Percentiles rank a stretch among this genome's conserved stretches.
phyloP scores from a whole-genome alignment of 2,113 vertebrate genomes.

The Riparia riparia region DNA sequence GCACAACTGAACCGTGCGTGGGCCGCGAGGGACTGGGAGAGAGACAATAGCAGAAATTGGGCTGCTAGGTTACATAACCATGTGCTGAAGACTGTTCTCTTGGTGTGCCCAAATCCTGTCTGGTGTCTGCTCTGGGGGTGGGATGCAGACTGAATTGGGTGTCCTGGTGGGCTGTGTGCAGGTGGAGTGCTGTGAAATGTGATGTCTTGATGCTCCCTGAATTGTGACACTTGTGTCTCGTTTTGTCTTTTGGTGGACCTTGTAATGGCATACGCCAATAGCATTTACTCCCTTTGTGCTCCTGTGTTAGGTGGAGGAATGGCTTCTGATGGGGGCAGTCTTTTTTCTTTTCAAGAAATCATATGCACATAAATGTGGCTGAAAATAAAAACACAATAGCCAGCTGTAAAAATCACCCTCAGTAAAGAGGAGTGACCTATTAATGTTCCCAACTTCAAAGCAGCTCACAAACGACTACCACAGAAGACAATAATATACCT shows the following conservation, averaged over 20 bases:
- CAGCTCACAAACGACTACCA: background rate
- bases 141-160: background rate
- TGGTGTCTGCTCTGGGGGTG: background rate
- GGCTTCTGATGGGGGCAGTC: background rate
- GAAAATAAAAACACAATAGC: background rate
- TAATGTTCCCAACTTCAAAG: background rate
- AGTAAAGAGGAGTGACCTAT: background rate
- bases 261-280: background rate
- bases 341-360: background rate
- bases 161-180: background rate
- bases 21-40: background rate
- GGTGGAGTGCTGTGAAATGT: background rate
- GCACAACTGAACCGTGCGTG: background rate
- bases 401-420: background rate
- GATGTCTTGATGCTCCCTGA: background rate
- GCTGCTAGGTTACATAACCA: background rate
- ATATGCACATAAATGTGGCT: background rate
- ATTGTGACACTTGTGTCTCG: rapidly evolving
- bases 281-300: background rate
- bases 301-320: background rate
- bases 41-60: background rate
- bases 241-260: background rate
- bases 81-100: background rate
- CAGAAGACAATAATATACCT: background rate
- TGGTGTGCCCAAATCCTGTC: background rate